Conservation (phyloP, 1,140 invertebrate genomes). For the Monomorium pharaonis region DNA sequence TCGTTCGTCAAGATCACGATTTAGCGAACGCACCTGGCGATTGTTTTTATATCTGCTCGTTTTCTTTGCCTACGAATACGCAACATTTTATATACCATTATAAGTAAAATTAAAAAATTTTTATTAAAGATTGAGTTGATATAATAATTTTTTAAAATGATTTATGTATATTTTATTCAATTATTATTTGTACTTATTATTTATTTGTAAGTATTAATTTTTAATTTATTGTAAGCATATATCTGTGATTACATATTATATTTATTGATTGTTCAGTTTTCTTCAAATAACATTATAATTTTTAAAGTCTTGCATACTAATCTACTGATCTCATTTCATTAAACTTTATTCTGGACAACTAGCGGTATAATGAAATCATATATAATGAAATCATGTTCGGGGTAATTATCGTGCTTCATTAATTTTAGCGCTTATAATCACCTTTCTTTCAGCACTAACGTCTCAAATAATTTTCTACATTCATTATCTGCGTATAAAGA, state of each 20-base stretch:
- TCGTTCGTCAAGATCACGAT: constrained; percentile 18
- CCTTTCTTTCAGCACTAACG: background rate
- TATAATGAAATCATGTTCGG: background rate
- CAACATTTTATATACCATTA: background rate
- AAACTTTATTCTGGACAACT: background rate
- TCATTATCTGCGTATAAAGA: background rate
- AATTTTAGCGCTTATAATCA: constrained; percentile 3
- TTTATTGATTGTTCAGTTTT: background rate
- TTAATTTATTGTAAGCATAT: background rate
- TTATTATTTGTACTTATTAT: background rate
- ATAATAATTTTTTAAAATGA: background rate
- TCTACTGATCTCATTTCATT: background rate
- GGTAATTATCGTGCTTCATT: background rate
- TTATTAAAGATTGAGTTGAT: background rate
- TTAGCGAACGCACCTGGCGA: background rate
- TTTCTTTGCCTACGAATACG: background rate
- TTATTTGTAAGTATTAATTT: background rate
- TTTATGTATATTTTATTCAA: background rate
- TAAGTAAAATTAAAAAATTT: background rate
- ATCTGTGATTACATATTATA: background rate
- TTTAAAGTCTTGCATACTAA: background rate
- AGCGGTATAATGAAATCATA: background rate
- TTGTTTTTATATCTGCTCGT: background rate
- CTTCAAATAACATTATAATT: background rate
- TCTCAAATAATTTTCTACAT: background rate